Percentiles rank a stretch among this genome's conserved stretches.
Conservation (phyloP, 2,113 vertebrate species). For the Cyprinodon brontotheroides region DNA sequence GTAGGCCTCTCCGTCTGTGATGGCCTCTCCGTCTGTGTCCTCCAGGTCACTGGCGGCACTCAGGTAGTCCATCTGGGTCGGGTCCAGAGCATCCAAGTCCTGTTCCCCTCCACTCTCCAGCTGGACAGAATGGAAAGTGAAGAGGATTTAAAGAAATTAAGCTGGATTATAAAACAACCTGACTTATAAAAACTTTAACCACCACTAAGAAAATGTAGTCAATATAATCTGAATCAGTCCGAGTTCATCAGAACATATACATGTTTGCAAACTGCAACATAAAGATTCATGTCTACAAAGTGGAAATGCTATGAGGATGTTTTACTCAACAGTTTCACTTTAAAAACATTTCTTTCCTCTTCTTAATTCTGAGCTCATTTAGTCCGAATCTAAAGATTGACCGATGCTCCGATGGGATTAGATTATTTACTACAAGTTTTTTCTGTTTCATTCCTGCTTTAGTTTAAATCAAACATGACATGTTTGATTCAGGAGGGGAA, state of each 20-base stretch:
- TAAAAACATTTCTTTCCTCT: no score
- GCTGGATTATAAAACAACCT: background rate
- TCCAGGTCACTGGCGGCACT: conserved; percentile 95
- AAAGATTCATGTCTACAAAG: no score
- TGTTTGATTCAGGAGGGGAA: no score
- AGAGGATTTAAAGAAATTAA: background rate
- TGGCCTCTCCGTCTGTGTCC: conserved; percentile 87
- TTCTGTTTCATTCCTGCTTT: no score
- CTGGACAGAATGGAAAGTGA: conserved; percentile 65
- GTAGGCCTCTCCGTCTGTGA: conserved; percentile 78
- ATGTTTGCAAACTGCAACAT: background rate
- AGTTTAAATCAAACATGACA: no score
- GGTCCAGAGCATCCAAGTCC: conserved; percentile 79
- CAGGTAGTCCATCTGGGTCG: conserved; percentile 83
- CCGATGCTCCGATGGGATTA: no score
- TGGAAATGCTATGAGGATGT: no score
- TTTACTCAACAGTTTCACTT: no score
- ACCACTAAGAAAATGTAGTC: background rate
- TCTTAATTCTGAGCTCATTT: no score
- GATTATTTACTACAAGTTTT: no score
- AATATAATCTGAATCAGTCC: background rate
- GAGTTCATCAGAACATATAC: background rate
- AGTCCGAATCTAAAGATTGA: no score
- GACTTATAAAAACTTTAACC: background rate
- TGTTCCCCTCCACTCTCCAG: conserved; percentile 80